Base-by-base conservation (phyloP, 2,113 vertebrate genomes). In the Malurus cyaneus region DNA sequence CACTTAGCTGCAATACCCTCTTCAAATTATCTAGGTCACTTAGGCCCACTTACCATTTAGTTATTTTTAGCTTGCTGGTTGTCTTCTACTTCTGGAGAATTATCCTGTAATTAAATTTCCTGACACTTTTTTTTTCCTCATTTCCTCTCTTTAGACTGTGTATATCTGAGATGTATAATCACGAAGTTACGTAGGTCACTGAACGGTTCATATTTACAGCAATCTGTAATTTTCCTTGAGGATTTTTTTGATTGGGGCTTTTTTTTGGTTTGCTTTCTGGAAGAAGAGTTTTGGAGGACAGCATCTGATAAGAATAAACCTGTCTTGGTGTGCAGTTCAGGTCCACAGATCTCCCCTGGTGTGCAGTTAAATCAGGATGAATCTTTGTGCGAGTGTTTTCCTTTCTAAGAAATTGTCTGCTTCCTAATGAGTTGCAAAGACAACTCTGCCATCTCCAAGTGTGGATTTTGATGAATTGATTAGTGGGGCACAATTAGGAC, bases 51-150 rank as follows among this genome's bases (percentile, higher is more conserved):
- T 62, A 66, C 21, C 11, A 66, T 36, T 64, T 67, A 44, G 34
- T 19, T 96, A 70, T 90, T 92, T 95, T 92, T 95, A 92, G 47
- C 31, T 72, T 70, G 29, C 49, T 92, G 8, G 8, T 92, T 95
- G 49, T 90, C 54, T 66, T 89, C 62, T 70, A 23, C 23, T 89
- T 88, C 46, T 94, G 47, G 54, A 88, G 17, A 81, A 93, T 66
- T 80, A 92, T 56, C 36, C 36, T 83, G 72, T 32, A 91, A 54
- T 93, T 90, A 88, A 86, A 60, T 28, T 72, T 86, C 13, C 34
- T 91, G 32, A 28, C 42, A 26, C 26, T 7, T 44, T 57, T 61
- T 61, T 28, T 62, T 65, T 23, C 46, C 26, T 17, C 39, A 39
- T 19, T 3, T 1, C 3, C 9, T 18, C 3, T 53, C 17, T 93